Evolutionary conservation across 2,888 invertebrate genomes (phyloP), one percentile per base, ranked within the genome.

Genomic region (Junonia oenone): DNA sequence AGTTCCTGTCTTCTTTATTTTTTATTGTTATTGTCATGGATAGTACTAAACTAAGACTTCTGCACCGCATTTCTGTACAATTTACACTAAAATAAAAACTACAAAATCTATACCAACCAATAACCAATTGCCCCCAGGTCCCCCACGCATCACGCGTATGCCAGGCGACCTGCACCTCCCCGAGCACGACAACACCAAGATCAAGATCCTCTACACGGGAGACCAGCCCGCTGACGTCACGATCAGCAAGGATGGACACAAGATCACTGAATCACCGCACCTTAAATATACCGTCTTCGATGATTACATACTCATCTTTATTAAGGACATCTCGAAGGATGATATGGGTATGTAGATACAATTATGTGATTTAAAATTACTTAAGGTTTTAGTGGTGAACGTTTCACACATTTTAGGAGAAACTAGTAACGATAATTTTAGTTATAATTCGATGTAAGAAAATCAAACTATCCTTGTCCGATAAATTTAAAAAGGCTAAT

Each of bases 191-290:
- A 98, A 98, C 81, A 97, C 97, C 6, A 99, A 99, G 90, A 95
- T 99, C 73, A 99, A 99, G 91, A 95, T 99, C 64, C 97, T 96
- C 76, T 99, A 98, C 91, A 94, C 95, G 51, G 99, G 99, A 26
- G 98, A 99, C 77, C 98, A 98, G 78, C 99, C 99, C 5, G 95
- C 98, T 78, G 95, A 96, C 62, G 95, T 99, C 52, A 93, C 92
- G 1, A 92, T 99, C 54, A 94, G 93, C 58, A 96, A 95, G 74
- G 95, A 98, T 75, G 98, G 98, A 40, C 92, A 92, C 65, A 93
- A 93, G 62, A 89, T 99, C 50, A 88, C 92, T 0, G 96, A 89
- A 55, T 94, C 95, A 0, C 89, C 92, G 2, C 96, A 96, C 68
- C 92, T 97, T 67, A 97, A 97, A 81, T 96, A 93, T 84, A 97